These are phyloP conservation scores for Sylvia atricapilla DNA, from an alignment of 2,113 vertebrate species.

Conservation along the genomic window DNA sequence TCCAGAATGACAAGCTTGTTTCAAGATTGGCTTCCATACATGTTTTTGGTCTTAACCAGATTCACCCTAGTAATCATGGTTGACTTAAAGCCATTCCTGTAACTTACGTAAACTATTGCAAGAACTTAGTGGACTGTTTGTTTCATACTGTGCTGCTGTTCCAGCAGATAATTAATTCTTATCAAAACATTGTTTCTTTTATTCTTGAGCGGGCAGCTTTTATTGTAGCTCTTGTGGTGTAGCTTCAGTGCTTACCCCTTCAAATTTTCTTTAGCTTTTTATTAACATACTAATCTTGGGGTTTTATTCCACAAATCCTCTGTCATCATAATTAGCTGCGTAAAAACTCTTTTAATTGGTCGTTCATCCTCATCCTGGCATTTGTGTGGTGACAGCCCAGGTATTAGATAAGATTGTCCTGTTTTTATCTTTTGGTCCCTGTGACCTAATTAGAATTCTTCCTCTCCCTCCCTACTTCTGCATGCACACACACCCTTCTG, in stretches of 20 bases:
- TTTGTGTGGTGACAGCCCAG: background rate
- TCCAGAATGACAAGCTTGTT: background rate
- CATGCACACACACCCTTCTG: background rate
- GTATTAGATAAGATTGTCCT: constrained; percentile 46
- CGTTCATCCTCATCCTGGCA: background rate
- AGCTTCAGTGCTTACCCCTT: background rate
- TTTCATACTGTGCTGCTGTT: background rate
- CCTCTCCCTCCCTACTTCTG: background rate
- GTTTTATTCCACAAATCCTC: background rate
- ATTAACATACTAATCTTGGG: background rate
- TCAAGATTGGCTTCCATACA: background rate
- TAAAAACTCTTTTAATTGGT: constrained; percentile 24
- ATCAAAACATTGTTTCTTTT: background rate
- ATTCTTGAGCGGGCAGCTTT: background rate
- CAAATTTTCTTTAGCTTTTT: background rate
- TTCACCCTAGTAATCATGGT: constrained; percentile 32
- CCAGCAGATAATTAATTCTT: background rate
- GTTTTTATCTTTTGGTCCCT: constrained; percentile 27
- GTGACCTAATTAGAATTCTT: constrained; percentile 43
- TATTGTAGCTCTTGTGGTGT: background rate
- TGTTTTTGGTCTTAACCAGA: constrained; percentile 47
- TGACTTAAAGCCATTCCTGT: constrained; percentile 17
- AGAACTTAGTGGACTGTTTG: background rate
- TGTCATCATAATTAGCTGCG: background rate
- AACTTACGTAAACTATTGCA: constrained; percentile 9